Conservation (phyloP, 2,797 vertebrate species). For the Ispidina picta region DNA sequence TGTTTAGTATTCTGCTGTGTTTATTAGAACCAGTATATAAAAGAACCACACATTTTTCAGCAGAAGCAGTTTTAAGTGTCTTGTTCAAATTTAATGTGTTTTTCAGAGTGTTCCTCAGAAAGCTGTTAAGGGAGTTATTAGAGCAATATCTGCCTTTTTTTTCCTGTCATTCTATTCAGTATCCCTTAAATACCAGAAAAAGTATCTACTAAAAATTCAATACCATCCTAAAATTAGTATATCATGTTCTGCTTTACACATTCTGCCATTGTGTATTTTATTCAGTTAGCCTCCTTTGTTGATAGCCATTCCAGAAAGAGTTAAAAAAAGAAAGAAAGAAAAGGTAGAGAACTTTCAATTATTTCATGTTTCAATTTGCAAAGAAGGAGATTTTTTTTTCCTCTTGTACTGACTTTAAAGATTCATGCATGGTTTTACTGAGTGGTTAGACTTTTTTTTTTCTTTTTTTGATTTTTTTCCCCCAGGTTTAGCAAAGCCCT, state of each 20-base stretch:
- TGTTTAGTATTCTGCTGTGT: neutral
- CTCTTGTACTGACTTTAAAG: neutral
- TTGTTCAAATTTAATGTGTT: neutral
- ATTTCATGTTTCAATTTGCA: conserved; percentile 8
- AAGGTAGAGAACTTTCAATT: neutral
- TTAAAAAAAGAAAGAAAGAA: neutral
- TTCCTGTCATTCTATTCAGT: neutral
- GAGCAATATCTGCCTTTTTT: conserved; percentile 7
- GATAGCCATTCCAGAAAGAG: neutral
- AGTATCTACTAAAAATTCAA: conserved; percentile 17
- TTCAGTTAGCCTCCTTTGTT: neutral
- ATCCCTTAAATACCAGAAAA: conserved; percentile 18
- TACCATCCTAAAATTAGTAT: neutral
- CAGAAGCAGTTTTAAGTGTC: neutral
- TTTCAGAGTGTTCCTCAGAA: conserved; percentile 4
- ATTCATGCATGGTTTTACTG: neutral
- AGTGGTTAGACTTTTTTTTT: neutral
- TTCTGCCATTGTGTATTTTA: neutral
- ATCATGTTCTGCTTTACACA: neutral
- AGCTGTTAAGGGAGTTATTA: neutral
- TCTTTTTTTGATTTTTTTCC: neutral
- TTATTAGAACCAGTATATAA: neutral
- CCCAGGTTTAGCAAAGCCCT: conserved; percentile 35
- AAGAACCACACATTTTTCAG: neutral
- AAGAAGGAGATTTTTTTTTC: neutral